Evolutionary conservation across 2,888 invertebrate species (phyloP), one percentile per base, ranked within the genome.

Genomic region (Dorcus hopei): DNA sequence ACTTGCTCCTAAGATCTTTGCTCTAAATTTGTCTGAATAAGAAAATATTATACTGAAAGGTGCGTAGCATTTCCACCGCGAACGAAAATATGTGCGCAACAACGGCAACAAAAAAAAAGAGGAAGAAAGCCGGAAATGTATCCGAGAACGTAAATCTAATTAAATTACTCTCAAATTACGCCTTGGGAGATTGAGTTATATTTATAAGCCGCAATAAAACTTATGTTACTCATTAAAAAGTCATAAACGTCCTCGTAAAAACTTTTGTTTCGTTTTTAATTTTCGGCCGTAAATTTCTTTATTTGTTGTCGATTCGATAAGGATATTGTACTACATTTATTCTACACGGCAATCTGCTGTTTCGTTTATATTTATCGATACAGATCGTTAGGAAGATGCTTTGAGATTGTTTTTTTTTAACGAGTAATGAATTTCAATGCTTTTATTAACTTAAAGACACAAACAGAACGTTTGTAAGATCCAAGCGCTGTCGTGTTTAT

Each of bases 1-100:
- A 76, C 77, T 77, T 76, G 74, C 73, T 57, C 50, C 68, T 65
- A 70, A 57, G 62, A 65, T 66, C 66, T 64, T 63, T 64, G 63
- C 65, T 61, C 65, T 64, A 67, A 67, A 68, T 68, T 67, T 65
- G 64, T 65, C 64, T 62, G 64, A 71, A 76, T 74, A 74, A 74
- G 74, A 70, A 76, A 75, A 76, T 75, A 75, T 74, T 72, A 70
- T 70, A 53, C n/a, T 14, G 14, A 33, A 14, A 33, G 26, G 14
- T 14, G 11, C 41, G 41, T 41, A 41, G 41, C 14, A 6, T 41
- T 41, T 41, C 45, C 45, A 11, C 9, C 16, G 23, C 45, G 23
- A 9, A 45, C 16, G 45, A 23, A 23, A 11, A 5, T 11, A 14
- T 9, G 9, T 42, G 42, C 11, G 7, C 42, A 48, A 49, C 54